Evolutionary conservation across 2,113 vertebrate genomes (phyloP), one percentile per base, ranked within the genome.

Genomic region (Ifrita kowaldi): DNA sequence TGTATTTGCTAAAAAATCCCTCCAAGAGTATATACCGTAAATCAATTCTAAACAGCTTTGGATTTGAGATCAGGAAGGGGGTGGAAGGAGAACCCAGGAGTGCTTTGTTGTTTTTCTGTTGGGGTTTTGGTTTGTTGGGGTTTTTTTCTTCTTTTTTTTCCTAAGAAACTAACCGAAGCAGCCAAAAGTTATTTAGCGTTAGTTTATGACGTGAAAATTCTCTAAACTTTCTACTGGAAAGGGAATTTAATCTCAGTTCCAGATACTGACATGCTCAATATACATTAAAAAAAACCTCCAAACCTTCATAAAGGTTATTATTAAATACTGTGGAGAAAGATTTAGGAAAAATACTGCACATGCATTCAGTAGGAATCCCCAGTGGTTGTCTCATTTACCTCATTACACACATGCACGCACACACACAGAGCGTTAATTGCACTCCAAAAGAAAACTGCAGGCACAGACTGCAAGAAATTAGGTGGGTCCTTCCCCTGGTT

Each of bases 171-270:
- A 85, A 90, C 35, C 46, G 20, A 92, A 89, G 59, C 41, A 62
- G 89, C 46, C 71, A 87, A 37, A 93, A 77, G 44, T 89, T 90
- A 92, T 73, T 93, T 80, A 75, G 69, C 76, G 53, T 69, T 87
- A 56, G 68, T 68, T 95, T 94, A 96, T 93, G 79, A 90, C 94
- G 85, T 90, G 92, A 93, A 96, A 95, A 93, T 74, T 93, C 71
- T 90, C 84, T 84, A 91, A 84, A 88, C 60, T 81, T 86, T 86
- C 46, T 62, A 86, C 64, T 50, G 39, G 71, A 88, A 85, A 81
- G 28, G 42, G 47, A 90, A 89, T 88, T 92, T 86, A 90, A 84
- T 64, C 60, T 78, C 49, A 71, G 50, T 70, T 90, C 60, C 71
- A 80, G 76, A 83, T 92, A 92, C 2, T 32, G 27, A 96, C 84